Conservation (phyloP, 2,888 invertebrate genomes). For the Taenaris catops region DNA sequence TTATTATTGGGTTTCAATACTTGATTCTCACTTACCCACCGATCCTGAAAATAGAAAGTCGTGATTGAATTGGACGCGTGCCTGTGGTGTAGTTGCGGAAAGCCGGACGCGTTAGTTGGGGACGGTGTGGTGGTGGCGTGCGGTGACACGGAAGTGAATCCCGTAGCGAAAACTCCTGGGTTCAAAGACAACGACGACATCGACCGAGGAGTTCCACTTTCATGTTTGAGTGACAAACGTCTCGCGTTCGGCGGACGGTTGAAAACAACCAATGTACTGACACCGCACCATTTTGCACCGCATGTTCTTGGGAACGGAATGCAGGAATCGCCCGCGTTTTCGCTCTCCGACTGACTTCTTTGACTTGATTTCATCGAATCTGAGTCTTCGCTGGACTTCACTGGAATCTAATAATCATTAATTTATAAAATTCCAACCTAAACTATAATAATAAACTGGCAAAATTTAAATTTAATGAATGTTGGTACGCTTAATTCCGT, state of each 20-base stretch:
- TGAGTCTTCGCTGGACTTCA: constrained; percentile 75
- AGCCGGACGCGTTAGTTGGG: constrained; percentile 65
- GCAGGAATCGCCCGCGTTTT: constrained; percentile 84
- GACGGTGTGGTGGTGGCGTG: constrained; percentile 74
- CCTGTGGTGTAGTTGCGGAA: constrained; percentile 71
- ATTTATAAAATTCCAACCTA: no score
- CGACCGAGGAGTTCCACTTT: constrained; percentile 85
- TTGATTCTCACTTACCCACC: constrained; percentile 79
- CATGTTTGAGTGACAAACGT: constrained; percentile 83
- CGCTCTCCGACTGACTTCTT: constrained; percentile 69
- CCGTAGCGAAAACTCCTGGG: constrained; percentile 53
- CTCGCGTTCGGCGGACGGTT: constrained; percentile 86
- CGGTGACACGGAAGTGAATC: constrained; percentile 63
- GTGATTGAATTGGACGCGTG: constrained; percentile 83
- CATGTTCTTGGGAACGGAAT: constrained; percentile 97
- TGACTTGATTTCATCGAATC: constrained; percentile 71
- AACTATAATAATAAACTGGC: no score
- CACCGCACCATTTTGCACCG: constrained; percentile 95
- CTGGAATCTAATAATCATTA: constrained; percentile 72
- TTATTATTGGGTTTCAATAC: no score
- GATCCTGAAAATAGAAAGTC: constrained; percentile 89
- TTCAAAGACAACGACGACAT: constrained; percentile 66
- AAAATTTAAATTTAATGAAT: no score
- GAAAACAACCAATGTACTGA: constrained; percentile 92
- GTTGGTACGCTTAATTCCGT: no score